Evolutionary conservation across 2,113 vertebrate genomes (phyloP).

Genomic region (Vireo altiloquus): DNA sequence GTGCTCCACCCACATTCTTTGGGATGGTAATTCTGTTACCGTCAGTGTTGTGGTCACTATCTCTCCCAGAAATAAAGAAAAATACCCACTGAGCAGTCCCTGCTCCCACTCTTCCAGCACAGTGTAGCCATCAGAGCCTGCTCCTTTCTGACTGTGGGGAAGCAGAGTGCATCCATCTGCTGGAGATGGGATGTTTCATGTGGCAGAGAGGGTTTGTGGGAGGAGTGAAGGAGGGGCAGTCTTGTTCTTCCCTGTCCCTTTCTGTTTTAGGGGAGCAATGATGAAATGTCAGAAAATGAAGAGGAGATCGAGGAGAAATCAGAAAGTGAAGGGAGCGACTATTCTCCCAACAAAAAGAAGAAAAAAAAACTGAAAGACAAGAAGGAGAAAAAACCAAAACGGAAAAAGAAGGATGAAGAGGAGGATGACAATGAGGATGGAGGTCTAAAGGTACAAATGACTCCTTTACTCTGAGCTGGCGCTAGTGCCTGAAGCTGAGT

Average conservation of each 20-base stretch:
- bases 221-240: not conserved
- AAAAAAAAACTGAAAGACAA: conserved; percentile 95
- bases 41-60: fast-evolving
- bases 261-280: conserved; percentile 75
- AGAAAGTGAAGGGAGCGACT: conserved; percentile 90
- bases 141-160: not conserved
- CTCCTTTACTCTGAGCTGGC: not conserved
- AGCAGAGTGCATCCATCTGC: not conserved
- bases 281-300: conserved; percentile 85
- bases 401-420: conserved; percentile 89
- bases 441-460: conserved; percentile 76
- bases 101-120: not conserved
- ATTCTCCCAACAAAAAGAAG: conserved; percentile 90
- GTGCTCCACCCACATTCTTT: fast-evolving
- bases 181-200: not conserved
- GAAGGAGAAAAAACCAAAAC: conserved; percentile 89
- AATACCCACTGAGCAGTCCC: not conserved
- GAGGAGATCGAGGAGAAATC: conserved; percentile 83
- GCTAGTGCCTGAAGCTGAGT: not conserved
- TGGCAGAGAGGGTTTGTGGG: not conserved
- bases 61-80: not conserved
- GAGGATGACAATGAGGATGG: conserved; percentile 87
- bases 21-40: not conserved
- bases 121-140: fast-evolving
- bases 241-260: not conserved